Percentiles rank a stretch among this genome's conserved stretches.
Evolutionary conservation across 2,113 vertebrate genomes (phyloP).

Genomic region (Triplophysa dalaica): DNA sequence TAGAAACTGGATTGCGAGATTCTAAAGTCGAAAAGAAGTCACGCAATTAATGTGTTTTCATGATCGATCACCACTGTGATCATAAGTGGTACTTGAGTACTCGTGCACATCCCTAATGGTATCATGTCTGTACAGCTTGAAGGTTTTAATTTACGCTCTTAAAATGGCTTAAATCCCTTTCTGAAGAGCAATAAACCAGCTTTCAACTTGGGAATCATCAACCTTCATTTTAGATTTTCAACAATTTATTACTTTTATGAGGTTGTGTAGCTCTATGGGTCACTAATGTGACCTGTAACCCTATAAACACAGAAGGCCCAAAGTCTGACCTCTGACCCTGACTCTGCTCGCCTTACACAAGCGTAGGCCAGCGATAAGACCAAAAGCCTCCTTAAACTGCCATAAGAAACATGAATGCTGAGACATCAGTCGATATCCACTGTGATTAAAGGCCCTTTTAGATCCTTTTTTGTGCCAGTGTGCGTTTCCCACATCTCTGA

Average conservation of each 20-base stretch:
- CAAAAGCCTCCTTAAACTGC: slow-evolving; percentile 12
- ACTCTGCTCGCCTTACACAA: not conserved
- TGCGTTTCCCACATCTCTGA: slow-evolving; percentile 27
- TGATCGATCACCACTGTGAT: too few species aligned
- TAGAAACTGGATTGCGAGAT: too few species aligned
- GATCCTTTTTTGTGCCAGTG: not conserved
- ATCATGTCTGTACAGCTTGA: not conserved
- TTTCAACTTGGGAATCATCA: not conserved
- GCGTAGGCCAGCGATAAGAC: not conserved
- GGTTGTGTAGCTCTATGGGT: not conserved
- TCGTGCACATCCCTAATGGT: not conserved
- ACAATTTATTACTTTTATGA: slow-evolving; percentile 19
- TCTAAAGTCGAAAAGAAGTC: too few species aligned
- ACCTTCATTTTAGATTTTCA: slow-evolving; percentile 5
- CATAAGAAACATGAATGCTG: slow-evolving; percentile 14
- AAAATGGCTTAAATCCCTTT: slow-evolving; percentile 1
- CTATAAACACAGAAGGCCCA: slow-evolving; percentile 20
- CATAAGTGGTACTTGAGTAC: not conserved
- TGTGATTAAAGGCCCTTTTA: slow-evolving; percentile 4
- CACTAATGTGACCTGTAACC: slow-evolving; percentile 16
- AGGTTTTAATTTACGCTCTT: slow-evolving; percentile 7
- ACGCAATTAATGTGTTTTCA: too few species aligned
- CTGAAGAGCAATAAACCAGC: not conserved
- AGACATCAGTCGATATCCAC: slow-evolving; percentile 6
- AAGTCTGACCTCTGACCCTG: slow-evolving; percentile 28